These are phyloP conservation scores for Nothura maculosa DNA, from an alignment of 2,797 vertebrate species.

Conservation along the genomic window DNA sequence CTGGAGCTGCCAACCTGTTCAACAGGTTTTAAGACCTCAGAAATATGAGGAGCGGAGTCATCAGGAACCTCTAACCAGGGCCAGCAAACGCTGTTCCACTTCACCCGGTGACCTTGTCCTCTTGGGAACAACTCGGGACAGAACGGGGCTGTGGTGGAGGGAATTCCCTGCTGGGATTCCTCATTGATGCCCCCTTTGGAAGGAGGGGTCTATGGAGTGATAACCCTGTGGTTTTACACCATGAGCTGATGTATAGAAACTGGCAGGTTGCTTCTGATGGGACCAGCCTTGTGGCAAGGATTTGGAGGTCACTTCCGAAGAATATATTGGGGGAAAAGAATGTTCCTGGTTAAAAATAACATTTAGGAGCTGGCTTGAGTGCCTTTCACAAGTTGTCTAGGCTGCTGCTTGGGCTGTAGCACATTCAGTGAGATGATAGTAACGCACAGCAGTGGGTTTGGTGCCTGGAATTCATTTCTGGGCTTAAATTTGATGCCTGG, in stretches of 20 bases:
- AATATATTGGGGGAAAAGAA: background rate
- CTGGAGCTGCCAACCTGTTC: background rate
- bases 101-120: conserved; percentile 22
- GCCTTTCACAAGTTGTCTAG: background rate
- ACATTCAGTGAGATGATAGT: background rate
- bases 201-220: background rate
- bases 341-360: background rate
- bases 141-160: background rate
- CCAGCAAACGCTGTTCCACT: background rate
- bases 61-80: background rate
- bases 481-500: background rate
- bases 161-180: background rate
- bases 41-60: background rate
- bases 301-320: background rate
- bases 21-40: conserved; percentile 12
- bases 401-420: background rate
- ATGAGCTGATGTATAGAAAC: background rate
- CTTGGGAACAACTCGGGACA: background rate
- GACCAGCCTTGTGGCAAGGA: background rate
- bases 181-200: background rate
- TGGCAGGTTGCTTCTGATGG: rapidly evolving
- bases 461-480: background rate
- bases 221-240: rapidly evolving
- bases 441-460: background rate
- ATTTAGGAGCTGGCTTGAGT: background rate